Percentiles rank a stretch among this genome's conserved stretches.
These are phyloP conservation scores for Nettapus auritus DNA, from an alignment of 2,113 vertebrate genomes.

Conservation along the genomic window DNA sequence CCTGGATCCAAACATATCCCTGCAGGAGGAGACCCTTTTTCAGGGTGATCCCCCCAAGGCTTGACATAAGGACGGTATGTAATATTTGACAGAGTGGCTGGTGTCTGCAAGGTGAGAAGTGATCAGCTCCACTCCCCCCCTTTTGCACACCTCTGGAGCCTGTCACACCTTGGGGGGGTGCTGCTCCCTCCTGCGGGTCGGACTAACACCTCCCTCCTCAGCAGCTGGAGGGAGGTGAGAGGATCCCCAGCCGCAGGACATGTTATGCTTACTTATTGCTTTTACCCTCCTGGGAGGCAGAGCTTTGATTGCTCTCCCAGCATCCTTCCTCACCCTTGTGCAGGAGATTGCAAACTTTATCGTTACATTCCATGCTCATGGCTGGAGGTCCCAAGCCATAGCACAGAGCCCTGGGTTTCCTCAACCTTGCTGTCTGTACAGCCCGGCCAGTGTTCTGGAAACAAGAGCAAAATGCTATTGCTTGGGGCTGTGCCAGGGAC, in stretches of 20 bases:
- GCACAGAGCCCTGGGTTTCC: neutral
- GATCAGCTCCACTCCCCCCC: neutral
- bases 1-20: neutral
- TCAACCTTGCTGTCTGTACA: neutral
- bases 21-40: rapidly evolving
- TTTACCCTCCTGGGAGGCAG: neutral
- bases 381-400: rapidly evolving
- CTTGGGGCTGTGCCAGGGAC: neutral
- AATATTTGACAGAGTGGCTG: neutral
- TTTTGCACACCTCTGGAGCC: neutral
- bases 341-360: neutral
- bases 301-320: neutral
- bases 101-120: neutral
- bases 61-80: neutral
- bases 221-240: rapidly evolving
- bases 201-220: neutral
- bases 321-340: neutral
- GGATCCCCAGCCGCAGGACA: neutral
- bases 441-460: neutral
- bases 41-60: neutral
- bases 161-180: neutral
- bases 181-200: rapidly evolving
- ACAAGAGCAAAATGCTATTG: neutral
- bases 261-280: rapidly evolving
- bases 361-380: rapidly evolving